Evolutionary conservation across 2,888 invertebrate species (phyloP).

Genomic region (Acheta domesticus): DNA sequence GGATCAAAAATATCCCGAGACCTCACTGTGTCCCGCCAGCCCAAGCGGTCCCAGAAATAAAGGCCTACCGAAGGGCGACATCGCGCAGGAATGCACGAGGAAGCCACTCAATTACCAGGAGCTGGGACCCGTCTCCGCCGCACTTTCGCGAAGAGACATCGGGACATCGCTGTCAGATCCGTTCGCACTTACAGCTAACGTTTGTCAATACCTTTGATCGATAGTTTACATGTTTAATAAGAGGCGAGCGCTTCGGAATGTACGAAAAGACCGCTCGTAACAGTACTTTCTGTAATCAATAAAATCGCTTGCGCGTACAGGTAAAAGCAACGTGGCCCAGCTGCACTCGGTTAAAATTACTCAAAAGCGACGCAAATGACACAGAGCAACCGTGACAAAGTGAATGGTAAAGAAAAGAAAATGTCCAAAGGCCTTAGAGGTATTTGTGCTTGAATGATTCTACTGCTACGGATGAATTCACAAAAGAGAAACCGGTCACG

Average conservation of each 20-base stretch:
- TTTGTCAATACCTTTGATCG: not conserved
- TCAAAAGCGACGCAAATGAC: no score
- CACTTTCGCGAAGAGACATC: not conserved
- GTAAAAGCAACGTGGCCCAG: not conserved
- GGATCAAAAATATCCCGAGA: constrained; percentile 37
- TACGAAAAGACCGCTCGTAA: not conserved
- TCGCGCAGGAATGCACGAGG: constrained; percentile 20
- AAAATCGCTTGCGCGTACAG: not conserved
- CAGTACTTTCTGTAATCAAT: not conserved
- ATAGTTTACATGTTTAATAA: not conserved
- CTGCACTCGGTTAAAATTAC: no score
- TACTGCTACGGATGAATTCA: constrained; percentile 18
- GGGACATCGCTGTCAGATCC: constrained; percentile 20
- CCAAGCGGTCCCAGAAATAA: constrained; percentile 32
- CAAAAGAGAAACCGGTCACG: not conserved
- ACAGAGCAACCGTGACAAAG: no score
- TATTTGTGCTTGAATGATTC: constrained; percentile 18
- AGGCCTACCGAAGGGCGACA: constrained; percentile 19
- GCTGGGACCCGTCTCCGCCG: not conserved
- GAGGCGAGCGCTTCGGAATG: not conserved
- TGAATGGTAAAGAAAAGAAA: no score
- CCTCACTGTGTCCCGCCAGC: constrained; percentile 22
- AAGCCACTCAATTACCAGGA: not conserved
- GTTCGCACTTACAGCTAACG: not conserved
- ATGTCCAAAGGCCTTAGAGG: no score